Percentiles rank a stretch among this genome's conserved stretches.
phyloP scores from a whole-genome alignment of 2,113 vertebrate genomes.

The Hoplias malabaricus region DNA sequence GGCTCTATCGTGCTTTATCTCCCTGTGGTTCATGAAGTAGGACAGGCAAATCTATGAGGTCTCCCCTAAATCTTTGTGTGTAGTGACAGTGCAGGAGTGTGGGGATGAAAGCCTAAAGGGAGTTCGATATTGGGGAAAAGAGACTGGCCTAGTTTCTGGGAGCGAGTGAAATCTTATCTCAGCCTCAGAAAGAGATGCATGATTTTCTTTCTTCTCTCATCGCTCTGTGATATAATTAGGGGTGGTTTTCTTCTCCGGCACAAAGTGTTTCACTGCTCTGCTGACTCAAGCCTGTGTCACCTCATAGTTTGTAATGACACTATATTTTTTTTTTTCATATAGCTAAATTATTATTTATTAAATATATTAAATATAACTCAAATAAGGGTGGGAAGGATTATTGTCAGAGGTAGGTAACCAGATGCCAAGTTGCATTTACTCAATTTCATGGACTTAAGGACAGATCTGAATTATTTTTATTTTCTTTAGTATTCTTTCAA shows the following conservation, averaged over 20 bases:
- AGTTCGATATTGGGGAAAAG: conserved; percentile 4
- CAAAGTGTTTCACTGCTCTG: background rate
- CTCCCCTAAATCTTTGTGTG: background rate
- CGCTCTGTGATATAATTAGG: background rate
- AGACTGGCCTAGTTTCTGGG: background rate
- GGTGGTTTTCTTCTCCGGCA: background rate
- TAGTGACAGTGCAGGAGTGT: background rate
- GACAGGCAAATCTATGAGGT: background rate
- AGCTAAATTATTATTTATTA: conserved; percentile 8
- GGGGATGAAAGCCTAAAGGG: background rate
- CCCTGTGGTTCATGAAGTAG: background rate
- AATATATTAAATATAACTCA: background rate
- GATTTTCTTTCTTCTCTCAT: background rate
- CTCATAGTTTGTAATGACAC: background rate
- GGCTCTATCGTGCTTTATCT: background rate
- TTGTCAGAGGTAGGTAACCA: too few relatives aligned
- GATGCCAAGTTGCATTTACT: too few relatives aligned
- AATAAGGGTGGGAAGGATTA: too few relatives aligned
- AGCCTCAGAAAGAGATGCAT: background rate
- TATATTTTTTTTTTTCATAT: background rate
- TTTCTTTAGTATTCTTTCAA: too few relatives aligned
- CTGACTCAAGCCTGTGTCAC: background rate
- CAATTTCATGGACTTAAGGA: too few relatives aligned
- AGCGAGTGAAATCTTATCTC: background rate
- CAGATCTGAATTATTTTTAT: too few relatives aligned